Base-by-base conservation (phyloP, 2,888 invertebrate species). In the Melieria omissa region DNA sequence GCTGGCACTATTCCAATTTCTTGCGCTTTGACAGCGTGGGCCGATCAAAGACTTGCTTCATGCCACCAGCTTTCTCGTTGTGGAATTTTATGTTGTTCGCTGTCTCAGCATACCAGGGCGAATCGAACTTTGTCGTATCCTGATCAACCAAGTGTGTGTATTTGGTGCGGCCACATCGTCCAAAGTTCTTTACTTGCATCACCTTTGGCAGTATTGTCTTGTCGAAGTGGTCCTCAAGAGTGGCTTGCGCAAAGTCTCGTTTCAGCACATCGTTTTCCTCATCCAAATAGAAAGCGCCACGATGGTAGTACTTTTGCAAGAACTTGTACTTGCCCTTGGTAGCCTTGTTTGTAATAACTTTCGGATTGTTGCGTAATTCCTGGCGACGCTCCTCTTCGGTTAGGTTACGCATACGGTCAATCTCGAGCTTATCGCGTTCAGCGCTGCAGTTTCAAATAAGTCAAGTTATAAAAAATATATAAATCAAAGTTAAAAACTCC, bases 131-230 rank as follows among this genome's bases (percentile, higher is more conserved):
- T 0, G 99, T 99, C 0, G 99, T 99, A 84, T 99, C 99, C 86
- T 99, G 99, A 87, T 98, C 99, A 0, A 99, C 98, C 83, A 99
- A 89, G 88, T 99, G 99, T 0, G 99, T 99, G 88, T 99, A 99
- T 84, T 99, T 99, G 0, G 99, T 99, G 67, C 99, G 92, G 5
- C 99, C 99, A 65, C 99, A 98, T 3, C 99, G 93, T 10, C 99
- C 99, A 87, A 99, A 99, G 88, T 99, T 99, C 89, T 99, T 99
- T 58, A 99, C 99, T 91, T 99, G 99, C 99, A 99, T 99, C 79
- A 99, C 99, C 90, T 99, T 98, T 1, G 99, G 99, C 75, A 99
- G 87, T 78, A 99, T 95, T 45, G 98, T 97, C 88, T 99, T 99
- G 86, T 99, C 98, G 86, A 99, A 99, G 87, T 98, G 98, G 91